Base-by-base conservation (phyloP, 2,888 invertebrate species). In the Lissonota sp. region DNA sequence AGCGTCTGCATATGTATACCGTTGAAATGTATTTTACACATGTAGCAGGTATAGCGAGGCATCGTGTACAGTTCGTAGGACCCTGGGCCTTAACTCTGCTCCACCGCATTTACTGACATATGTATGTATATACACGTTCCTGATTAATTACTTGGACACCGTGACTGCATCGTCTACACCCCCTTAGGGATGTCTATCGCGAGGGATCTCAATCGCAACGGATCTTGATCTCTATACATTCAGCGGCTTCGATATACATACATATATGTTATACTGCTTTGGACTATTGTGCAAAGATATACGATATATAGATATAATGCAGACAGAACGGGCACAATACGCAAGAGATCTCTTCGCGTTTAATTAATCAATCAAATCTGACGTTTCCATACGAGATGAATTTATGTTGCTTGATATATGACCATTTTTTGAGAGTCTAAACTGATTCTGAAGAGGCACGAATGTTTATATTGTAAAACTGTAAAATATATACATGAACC, bases 141-240 rank as follows among this genome's bases (percentile, higher is more conserved):
- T 88, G 87, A 88, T 90, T 90, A 88, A 89, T 90, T 88, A 87
- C 86, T 84, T 83, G 82, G 79, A 83, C 78, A 81, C 80, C 80
- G 60, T 80, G 84, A 82, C 80, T 84, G 82, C 82, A 84, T 83
- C 77, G 84, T 78, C 75, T 72, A 80, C 77, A 82, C 76, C 85
- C 26, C 84, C 80, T 76, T 71, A 71, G 73, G 80, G 80, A 76
- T 77, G 72, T 71, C 75, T 79, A 73, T 82, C 64, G 78, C 71
- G 81, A 82, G 70, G 67, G 78, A 74, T 82, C 81, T 82, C 78
- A 82, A 82, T 82, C 81, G 81, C 60, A 75, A 79, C 78, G 55
- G 74, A 82, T 81, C 81, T 78, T 78, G 70, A 78, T 82, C 70
- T 67, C 74, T 67, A 67, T 78, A 75, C 62, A 78, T 46, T 39